Evolutionary conservation across 2,888 invertebrate species (phyloP), one percentile per base, ranked within the genome.

Genomic region (Allolobophora icterica): DNA sequence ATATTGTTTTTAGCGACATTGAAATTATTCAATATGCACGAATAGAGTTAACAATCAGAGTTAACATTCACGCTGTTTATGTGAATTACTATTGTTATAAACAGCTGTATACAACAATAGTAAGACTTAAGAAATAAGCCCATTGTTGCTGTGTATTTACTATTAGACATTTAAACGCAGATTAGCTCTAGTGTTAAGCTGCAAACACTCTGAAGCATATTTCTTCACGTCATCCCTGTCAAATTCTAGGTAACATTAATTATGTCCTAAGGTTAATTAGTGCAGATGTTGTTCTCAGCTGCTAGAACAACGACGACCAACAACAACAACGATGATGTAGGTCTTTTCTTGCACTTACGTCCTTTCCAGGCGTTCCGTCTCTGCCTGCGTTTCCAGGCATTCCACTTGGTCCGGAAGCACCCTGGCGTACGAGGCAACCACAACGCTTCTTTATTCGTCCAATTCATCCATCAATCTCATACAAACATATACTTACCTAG

Each of bases 331-430:
- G 11, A 2, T 2, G 6, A 34, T 24, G 11, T 0, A 33, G n/a
- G 89, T 35, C n/a, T 24, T 6, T 89, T 89, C 24, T 15, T 35
- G 35, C 33, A 89, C 89, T 89, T 89, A 89, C 89, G 40, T 89
- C 89, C 40, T 40, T 35, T 38, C 89, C 89, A 3, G 38, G 35
- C 4, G 89, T 34, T 40, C 89, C 89, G 35, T 89, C 40, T 40
- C 35, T 89, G 40, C 89, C 89, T 38, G 34, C 38, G 40, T 38
- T 40, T 40, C 89, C 89, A 38, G 89, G 89, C 38, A 40, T 6
- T 35, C 89, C 89, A 89, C 35, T 89, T 89, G 38, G 35, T 38
- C 89, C 89, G 40, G 89, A 40, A 15, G 89, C 89, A 35, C 89
- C 89, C 89, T 89, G 89, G 24, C 38, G 71, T 13, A 71, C n/a